Base-by-base conservation (phyloP, 1,140 invertebrate genomes). In the Dinoponera quadriceps region DNA sequence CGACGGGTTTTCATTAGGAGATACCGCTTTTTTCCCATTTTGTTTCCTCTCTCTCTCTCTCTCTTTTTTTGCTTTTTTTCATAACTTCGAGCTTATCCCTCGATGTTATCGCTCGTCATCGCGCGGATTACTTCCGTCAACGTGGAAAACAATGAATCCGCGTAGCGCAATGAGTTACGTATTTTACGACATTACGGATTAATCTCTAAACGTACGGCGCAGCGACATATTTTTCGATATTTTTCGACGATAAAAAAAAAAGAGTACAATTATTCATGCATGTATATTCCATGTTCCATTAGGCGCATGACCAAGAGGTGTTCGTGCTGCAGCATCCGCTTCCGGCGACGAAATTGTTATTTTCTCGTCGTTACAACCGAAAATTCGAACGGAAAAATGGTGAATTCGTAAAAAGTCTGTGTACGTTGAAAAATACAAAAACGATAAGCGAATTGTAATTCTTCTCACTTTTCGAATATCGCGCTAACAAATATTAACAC, bases 201-300 rank as follows among this genome's bases (percentile, higher is more conserved):
- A 80, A 80, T 80, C 57, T 69, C 44, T 80, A 71, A 48, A 65
- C n/a, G 54, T 71, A 25, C 3, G 7, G 9, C 66, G 25, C 63
- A 33, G 49, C 29, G 33, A 78, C n/a, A 65, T 80, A 71, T 71
- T 80, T 71, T 80, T 80, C 51, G 75, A 69, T 51, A 80, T 80
- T 80, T 80, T 80, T 80, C 54, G 13, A n/a, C 33, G 33, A 80
- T 71, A 78, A 68, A 78, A 68, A 71, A 57, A 14, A 9, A 44
- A 11, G 9, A 44, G 25, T 63, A 63, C 73, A 63, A 59, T 63
- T 75, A 75, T 63, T 75, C 57, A 44, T 18, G 74, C 63, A 69
- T 78, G 65, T 33, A 71, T 80, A n/a, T 80, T 71, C 75, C 75
- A 57, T 80, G 65, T 80, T 80, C 65, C 75, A 80, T 80, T 80